Percentiles rank a stretch among this genome's conserved stretches.
These are phyloP conservation scores for Polymixis lichenea DNA, from an alignment of 2,888 invertebrate species.

Conservation along the genomic window DNA sequence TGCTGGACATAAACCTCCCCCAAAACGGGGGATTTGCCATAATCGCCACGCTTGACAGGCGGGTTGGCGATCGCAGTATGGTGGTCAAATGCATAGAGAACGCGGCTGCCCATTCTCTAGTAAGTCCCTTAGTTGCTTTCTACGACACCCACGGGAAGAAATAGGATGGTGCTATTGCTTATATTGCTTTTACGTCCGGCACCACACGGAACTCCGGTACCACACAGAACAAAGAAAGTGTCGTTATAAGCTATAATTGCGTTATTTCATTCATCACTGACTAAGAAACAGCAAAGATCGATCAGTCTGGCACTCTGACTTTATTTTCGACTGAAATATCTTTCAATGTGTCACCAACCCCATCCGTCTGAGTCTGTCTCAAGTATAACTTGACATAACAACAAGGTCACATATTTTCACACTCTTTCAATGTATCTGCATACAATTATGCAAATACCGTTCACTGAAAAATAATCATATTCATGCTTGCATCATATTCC, in stretches of 20 bases:
- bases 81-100: too few species aligned
- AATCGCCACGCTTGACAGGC: too few species aligned
- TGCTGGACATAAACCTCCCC: too few species aligned
- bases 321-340: slow-evolving; percentile 40
- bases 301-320: slow-evolving; percentile 18
- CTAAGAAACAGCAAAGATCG: background rate
- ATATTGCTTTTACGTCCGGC: too few species aligned
- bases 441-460: slow-evolving; percentile 39
- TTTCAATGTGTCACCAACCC: slow-evolving; percentile 56
- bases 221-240: too few species aligned
- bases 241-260: background rate
- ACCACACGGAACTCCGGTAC: too few species aligned
- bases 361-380: slow-evolving; percentile 33
- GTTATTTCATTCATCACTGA: background rate
- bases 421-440: slow-evolving; percentile 41
- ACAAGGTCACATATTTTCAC: slow-evolving; percentile 48
- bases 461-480: slow-evolving; percentile 17
- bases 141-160: too few species aligned
- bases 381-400: slow-evolving; percentile 42
- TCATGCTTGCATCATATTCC: slow-evolving; percentile 20
- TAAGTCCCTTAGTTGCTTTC: too few species aligned
- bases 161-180: too few species aligned
- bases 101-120: too few species aligned
- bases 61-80: too few species aligned
- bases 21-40: too few species aligned